A percentile compares a stretch with the other conserved stretches of the same genome.
These are phyloP conservation scores for Automeris io DNA, from an alignment of 2,888 invertebrate species.

Conservation along the genomic window DNA sequence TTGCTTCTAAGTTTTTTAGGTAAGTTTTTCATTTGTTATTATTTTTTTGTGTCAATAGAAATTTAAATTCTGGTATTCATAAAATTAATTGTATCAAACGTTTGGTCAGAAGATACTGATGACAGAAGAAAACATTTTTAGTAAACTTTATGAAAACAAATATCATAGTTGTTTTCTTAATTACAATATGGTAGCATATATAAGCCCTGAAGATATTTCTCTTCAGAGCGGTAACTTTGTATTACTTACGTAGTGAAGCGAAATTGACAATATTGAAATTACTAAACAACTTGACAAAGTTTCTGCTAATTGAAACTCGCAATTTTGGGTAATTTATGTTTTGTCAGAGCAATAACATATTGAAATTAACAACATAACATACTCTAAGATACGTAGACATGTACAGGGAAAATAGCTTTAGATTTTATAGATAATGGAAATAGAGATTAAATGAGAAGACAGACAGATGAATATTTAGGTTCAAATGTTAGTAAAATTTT, in stretches of 20 bases:
- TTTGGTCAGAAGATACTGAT: no score
- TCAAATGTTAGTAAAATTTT: no score
- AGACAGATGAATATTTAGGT: no score
- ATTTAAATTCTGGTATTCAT: no score
- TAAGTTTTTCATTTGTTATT: slow-evolving; percentile 34
- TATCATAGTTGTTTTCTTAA: slow-evolving; percentile 1
- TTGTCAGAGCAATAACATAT: no score
- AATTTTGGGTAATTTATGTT: slow-evolving; percentile 1
- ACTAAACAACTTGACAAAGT: not conserved
- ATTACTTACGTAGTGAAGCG: slow-evolving; percentile 5
- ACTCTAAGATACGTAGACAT: no score
- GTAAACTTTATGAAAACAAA: not conserved
- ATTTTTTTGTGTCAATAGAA: not conserved
- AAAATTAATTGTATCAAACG: not conserved
- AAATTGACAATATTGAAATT: slow-evolving; percentile 5
- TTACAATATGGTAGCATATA: not conserved
- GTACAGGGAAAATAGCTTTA: no score
- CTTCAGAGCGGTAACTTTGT: slow-evolving; percentile 4
- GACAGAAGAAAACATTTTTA: no score
- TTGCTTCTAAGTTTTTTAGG: slow-evolving; percentile 70
- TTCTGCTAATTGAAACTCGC: slow-evolving; percentile 1
- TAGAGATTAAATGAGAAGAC: no score
- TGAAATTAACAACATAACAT: no score
- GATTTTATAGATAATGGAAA: no score
- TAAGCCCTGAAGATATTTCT: not conserved